Base-by-base conservation (phyloP, 2,797 vertebrate genomes). In the Eulemur mongoz region DNA sequence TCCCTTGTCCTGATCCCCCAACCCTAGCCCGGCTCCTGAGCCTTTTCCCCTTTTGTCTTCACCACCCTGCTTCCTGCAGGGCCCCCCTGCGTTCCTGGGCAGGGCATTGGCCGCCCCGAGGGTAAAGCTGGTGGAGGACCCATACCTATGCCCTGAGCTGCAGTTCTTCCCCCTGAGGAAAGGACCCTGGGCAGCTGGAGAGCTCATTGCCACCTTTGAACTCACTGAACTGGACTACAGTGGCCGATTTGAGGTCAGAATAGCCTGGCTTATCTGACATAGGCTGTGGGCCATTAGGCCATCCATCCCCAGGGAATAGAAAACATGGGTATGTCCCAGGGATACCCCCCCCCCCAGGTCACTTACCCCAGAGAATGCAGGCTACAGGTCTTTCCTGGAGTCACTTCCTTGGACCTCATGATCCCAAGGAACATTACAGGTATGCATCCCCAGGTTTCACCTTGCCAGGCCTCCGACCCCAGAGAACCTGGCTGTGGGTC, bases 181-280 rank as follows among this genome's bases (percentile, higher is more conserved):
- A 97, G 99, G 99, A n/a, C 98, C 98, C 72, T 97, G 63, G 92
- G 95, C 98, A 0, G 99, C 98, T 0, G 99, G 99, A 32, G 99
- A 99, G 97, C 99, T 99, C 93, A 97, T 99, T 95, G 99, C 99
- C 3, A 98, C 99, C 17, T 99, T 99, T 75, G 99, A 99, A 95
- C 98, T 99, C 93, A 99, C 99, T 0, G 99, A 99, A 96, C 97
- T 99, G 52, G 99, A 99, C 97, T 99, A 99, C 97, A 99, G 99
- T 7, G 98, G 98, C 12, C 99, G 98, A 91, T 98, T 99, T 97
- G 99, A 99, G 99, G 99, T 99, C 97, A 98, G 96, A 82, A 14
- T 10, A 25, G n/a, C 17, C 0, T 4, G 76, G 43, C 45, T 54
- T 84, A 9, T 30, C 43, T 40, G 35, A 57, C 40, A 4, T 7